A percentile compares a stretch with the other conserved stretches of the same genome.
phyloP scores from a whole-genome alignment of 2,113 vertebrate genomes.

The Melospiza georgiana region DNA sequence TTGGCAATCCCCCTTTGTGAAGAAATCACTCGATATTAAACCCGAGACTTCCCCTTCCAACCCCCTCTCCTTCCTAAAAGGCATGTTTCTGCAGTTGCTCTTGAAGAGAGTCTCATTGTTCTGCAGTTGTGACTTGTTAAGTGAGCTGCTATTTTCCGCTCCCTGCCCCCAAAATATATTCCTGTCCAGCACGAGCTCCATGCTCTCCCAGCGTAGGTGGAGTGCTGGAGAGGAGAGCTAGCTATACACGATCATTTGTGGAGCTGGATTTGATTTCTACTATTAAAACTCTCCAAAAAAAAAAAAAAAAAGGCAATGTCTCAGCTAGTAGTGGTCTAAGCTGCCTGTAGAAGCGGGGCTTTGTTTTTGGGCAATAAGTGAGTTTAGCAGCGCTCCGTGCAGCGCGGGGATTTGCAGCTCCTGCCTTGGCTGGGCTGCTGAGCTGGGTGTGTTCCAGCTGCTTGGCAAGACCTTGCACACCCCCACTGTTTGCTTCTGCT shows the following conservation, averaged over 20 bases:
- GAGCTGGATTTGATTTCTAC: neutral
- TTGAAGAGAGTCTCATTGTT: neutral
- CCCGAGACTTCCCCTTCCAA: neutral
- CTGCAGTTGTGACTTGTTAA: neutral
- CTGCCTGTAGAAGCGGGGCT: neutral
- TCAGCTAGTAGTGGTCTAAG: neutral
- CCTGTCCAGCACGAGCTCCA: neutral
- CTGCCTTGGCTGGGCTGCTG: slow-evolving; percentile 6
- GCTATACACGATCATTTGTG: neutral
- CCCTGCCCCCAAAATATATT: neutral
- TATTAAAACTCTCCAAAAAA: neutral
- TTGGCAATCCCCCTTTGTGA: slow-evolving; percentile 14
- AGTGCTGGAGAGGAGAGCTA: neutral
- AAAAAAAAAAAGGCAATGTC: neutral
- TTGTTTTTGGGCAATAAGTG: slow-evolving; percentile 1
- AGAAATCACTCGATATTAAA: neutral
- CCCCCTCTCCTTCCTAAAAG: neutral
- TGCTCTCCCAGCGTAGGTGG: neutral
- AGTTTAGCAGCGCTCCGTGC: neutral
- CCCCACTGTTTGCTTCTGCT: slow-evolving; percentile 29
- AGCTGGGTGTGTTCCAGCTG: slow-evolving; percentile 53
- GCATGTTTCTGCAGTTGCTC: neutral
- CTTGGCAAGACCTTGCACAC: slow-evolving; percentile 37
- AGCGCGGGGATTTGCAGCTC: neutral
- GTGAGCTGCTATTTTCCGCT: neutral